Percentiles rank a stretch among this genome's conserved stretches.
Evolutionary conservation across 2,113 vertebrate species (phyloP).

Genomic region (Eulemur macaco): DNA sequence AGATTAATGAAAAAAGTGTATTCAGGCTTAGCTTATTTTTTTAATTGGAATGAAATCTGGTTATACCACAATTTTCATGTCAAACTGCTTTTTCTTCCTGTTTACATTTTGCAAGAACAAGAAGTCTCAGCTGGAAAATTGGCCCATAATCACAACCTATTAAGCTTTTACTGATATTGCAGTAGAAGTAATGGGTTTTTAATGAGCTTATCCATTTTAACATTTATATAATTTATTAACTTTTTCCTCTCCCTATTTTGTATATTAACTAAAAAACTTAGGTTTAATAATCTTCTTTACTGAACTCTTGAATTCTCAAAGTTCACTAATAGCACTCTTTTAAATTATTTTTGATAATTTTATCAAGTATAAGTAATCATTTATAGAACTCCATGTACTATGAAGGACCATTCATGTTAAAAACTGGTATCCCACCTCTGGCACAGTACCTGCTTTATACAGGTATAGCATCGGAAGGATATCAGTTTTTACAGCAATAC

Average conservation of each 20-base stretch:
- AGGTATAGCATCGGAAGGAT: not conserved
- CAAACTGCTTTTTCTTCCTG: conserved; percentile 68
- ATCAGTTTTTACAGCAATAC: not conserved
- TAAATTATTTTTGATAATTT: not conserved
- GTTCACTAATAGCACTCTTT: not conserved
- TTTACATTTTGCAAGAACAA: conserved; percentile 74
- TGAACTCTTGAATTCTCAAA: conserved; percentile 21
- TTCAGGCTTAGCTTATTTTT: not conserved
- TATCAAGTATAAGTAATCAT: not conserved
- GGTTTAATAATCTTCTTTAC: conserved; percentile 42
- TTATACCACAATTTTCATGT: conserved; percentile 40
- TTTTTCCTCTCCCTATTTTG: conserved; percentile 53
- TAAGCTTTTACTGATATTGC: conserved; percentile 80
- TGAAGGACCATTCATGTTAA: not conserved
- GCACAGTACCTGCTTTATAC: too few species aligned
- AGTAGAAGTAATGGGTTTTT: conserved; percentile 77
- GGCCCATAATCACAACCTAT: conserved; percentile 78
- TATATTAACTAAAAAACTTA: conserved; percentile 65
- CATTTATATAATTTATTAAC: conserved; percentile 79
- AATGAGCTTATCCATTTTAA: conserved; percentile 78
- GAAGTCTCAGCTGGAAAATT: conserved; percentile 79
- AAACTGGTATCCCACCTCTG: not conserved
- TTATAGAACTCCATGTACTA: not conserved
- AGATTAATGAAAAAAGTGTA: not conserved
- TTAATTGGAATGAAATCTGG: conserved; percentile 4